Evolutionary conservation across 2,888 invertebrate genomes (phyloP).

Genomic region (Volucella inanis): DNA sequence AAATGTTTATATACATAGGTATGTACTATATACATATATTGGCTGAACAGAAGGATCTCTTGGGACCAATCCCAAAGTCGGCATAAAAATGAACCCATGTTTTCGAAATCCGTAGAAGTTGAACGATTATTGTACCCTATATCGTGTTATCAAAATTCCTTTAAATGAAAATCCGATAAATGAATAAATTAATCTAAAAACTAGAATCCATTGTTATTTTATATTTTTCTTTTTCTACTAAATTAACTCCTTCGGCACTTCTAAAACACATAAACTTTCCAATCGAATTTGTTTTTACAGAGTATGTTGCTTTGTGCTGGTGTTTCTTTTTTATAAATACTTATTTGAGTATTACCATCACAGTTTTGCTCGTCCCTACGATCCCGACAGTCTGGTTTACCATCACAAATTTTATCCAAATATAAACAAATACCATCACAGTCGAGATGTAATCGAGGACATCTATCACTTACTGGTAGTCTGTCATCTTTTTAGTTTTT

Average conservation of each 20-base stretch:
- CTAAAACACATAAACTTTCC: constrained; percentile 29
- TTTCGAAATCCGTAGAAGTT: too few species aligned
- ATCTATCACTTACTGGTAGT: constrained; percentile 58
- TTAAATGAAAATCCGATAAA: too few species aligned
- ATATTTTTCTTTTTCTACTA: too few species aligned
- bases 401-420: constrained; percentile 84
- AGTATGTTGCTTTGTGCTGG: background rate
- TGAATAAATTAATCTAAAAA: too few species aligned
- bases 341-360: constrained; percentile 77
- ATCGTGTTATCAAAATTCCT: too few species aligned
- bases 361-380: constrained; percentile 84
- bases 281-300: background rate
- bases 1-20: too few species aligned
- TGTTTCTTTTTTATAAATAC: background rate
- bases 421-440: constrained; percentile 84
- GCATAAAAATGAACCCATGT: too few species aligned
- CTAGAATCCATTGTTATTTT: too few species aligned
- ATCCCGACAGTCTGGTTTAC: constrained; percentile 85
- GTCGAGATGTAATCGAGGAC: constrained; percentile 75
- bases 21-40: too few species aligned
- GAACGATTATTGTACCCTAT: too few species aligned
- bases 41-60: too few species aligned
- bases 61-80: too few species aligned
- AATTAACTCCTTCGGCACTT: background rate
- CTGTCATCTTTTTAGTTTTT: constrained; percentile 62